These are phyloP conservation scores for Galerucella calmariensis DNA, from an alignment of 2,888 invertebrate species.

Conservation along the genomic window DNA sequence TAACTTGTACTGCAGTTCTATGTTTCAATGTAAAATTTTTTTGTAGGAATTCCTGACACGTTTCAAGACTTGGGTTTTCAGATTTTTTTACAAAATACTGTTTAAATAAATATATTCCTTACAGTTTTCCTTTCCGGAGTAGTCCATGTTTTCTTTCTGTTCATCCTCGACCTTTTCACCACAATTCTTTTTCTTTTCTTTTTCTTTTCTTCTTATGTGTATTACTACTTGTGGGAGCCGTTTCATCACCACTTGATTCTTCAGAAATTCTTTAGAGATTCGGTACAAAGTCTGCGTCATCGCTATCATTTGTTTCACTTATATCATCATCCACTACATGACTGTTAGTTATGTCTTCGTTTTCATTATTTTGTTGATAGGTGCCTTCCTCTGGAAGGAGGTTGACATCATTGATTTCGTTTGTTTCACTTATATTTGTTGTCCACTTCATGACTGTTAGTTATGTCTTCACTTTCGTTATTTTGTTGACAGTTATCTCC, in stretches of 20 bases:
- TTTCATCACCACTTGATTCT: neutral
- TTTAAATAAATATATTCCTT: constrained; percentile 6
- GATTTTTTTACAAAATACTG: neutral
- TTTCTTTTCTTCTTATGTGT: no score
- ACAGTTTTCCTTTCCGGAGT: constrained; percentile 21
- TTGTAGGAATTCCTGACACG: constrained; percentile 10
- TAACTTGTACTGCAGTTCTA: constrained; percentile 3
- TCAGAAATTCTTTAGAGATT: neutral
- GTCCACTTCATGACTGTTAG: no score
- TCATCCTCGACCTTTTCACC: neutral
- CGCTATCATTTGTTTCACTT: no score
- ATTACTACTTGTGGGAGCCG: neutral
- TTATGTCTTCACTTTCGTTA: no score
- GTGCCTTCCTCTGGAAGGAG: no score
- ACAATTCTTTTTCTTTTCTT: neutral
- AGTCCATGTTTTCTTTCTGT: constrained; percentile 12
- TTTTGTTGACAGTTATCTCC: no score
- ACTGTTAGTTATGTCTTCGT: no score
- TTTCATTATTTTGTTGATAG: no score
- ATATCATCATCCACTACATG: no score
- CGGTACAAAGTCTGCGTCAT: neutral
- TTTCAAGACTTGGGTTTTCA: neutral
- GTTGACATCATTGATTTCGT: no score
- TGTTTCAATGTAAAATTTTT: neutral
- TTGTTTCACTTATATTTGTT: no score